phyloP scores from a whole-genome alignment of 23 tunicate species.

The Styela plicata region DNA sequence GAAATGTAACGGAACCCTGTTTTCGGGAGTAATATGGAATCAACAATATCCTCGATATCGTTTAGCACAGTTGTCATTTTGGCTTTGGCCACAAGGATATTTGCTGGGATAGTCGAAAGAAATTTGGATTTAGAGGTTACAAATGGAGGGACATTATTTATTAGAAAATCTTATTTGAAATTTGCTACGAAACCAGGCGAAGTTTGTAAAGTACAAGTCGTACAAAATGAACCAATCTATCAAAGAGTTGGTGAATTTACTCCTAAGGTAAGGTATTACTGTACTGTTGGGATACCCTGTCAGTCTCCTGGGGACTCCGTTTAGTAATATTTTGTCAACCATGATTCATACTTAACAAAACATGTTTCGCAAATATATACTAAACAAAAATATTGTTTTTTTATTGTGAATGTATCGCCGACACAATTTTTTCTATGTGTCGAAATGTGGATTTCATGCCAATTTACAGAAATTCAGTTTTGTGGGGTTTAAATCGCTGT shows the following conservation, averaged over 20 bases:
- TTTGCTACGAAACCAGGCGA: slow-evolving; percentile 32
- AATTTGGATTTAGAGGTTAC: slow-evolving; percentile 50
- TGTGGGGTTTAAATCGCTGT: no score
- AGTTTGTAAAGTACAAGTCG: slow-evolving; percentile 84
- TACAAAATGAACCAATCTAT: slow-evolving; percentile 85
- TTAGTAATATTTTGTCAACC: no score
- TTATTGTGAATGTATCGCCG: no score
- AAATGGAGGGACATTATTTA: slow-evolving; percentile 54
- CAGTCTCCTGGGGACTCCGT: no score
- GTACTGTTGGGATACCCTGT: not conserved
- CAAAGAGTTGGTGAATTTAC: slow-evolving; percentile 81
- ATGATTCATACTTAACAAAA: no score
- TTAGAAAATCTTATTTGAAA: slow-evolving; percentile 31
- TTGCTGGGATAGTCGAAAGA: not conserved
- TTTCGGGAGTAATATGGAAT: not conserved
- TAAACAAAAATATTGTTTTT: no score
- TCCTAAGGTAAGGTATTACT: slow-evolving; percentile 54
- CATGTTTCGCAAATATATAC: no score
- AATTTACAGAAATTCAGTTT: no score
- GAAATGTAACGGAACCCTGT: not conserved
- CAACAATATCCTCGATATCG: no score
- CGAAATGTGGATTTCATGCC: no score
- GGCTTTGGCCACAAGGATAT: not conserved
- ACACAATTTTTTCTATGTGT: no score
- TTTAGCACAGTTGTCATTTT: no score